Evolutionary conservation across 2,888 invertebrate genomes (phyloP).

Genomic region (Dryobotodes eremita): DNA sequence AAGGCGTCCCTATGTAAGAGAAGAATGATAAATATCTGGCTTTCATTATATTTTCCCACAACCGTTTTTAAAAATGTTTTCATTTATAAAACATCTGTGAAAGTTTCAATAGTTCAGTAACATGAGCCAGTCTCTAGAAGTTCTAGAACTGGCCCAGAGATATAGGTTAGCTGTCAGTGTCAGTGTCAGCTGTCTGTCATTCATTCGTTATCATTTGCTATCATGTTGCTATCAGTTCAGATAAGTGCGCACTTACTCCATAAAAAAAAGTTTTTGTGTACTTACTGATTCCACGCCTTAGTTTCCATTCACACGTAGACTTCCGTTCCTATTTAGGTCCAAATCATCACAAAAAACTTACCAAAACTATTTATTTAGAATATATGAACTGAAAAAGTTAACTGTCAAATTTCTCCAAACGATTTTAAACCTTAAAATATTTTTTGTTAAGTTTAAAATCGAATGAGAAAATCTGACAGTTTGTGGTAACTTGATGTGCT

Average conservation of each 20-base stretch:
- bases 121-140: not conserved
- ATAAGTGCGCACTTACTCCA: too few species aligned
- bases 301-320: not conserved
- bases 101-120: not conserved
- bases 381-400: not conserved
- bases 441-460: too few species aligned
- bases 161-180: slow-evolving; percentile 34
- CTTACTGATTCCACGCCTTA: not conserved
- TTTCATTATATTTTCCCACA: slow-evolving; percentile 84
- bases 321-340: not conserved
- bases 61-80: slow-evolving; percentile 21
- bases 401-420: too few species aligned
- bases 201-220: not conserved
- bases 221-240: too few species aligned
- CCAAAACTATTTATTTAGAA: not conserved
- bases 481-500: too few species aligned
- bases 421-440: too few species aligned
- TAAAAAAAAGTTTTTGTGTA: too few species aligned
- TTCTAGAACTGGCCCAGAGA: not conserved
- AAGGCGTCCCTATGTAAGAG: slow-evolving; percentile 94
- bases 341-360: not conserved
- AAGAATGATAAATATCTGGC: slow-evolving; percentile 94
- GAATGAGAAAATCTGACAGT: too few species aligned
- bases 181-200: not conserved
- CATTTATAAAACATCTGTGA: slow-evolving; percentile 34